Evolutionary conservation across 2,113 vertebrate species (phyloP), one percentile per base, ranked within the genome.

Genomic region (Aphelocoma coerulescens): DNA sequence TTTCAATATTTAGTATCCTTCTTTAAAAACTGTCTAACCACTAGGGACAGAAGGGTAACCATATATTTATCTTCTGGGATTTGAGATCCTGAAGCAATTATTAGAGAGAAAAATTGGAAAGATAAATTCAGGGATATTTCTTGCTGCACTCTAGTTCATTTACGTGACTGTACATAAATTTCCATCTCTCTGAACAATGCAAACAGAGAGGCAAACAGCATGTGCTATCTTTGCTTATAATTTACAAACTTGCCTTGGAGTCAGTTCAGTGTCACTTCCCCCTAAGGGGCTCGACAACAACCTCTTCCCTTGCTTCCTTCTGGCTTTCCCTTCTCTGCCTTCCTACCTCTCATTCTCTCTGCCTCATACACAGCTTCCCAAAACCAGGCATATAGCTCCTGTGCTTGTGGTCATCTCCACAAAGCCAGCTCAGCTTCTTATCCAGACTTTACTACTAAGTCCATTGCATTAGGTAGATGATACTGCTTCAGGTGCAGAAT

Each of bases 101-200:
- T 90, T 87, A 63, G 44, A 63, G 44, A 54, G 82, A 73, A 83
- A 88, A 84, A 84, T 86, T 2, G 6, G 44, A 90, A 96, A 96
- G 90, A 91, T 86, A 71, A 90, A 89, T 65, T 93, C 85, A 78
- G 65, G 69, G 65, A 61, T 81, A 78, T 62, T 87, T 91, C 66
- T 94, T 89, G 73, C 76, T 75, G 37, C 68, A 78, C 48, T 87
- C 57, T 61, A 84, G 68, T 52, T 94, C 58, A 43, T 94, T 96
- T 94, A 93, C 3, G 13, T 78, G 92, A 94, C 73, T 91, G 68
- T 78, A 96, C 83, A 87, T 78, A 94, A 93, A 94, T 94, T 96
- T 82, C 76, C 44, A 43, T 86, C 77, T 52, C 72, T 84, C 63
- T 92, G 85, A 95, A 88, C 72, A 91, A 84, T 46, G 52, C 83